These are phyloP conservation scores for Phalloptychus januarius DNA, from an alignment of 2,797 vertebrate species.

Conservation along the genomic window DNA sequence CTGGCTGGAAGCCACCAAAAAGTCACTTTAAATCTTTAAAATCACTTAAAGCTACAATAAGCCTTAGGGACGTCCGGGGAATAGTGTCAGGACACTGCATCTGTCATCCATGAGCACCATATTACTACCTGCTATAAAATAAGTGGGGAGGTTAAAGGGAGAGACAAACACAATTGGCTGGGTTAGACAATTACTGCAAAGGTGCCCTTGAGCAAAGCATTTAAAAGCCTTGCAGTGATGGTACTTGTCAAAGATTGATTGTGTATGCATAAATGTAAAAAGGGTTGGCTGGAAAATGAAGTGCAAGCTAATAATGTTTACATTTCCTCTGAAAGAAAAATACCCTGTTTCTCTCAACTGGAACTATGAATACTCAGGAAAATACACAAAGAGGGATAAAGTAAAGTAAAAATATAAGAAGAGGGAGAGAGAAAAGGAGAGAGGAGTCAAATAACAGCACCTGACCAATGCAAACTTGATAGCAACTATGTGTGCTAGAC, in stretches of 20 bases:
- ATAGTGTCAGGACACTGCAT: constrained; percentile 24
- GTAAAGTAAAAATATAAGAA: background rate
- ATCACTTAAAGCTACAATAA: constrained; percentile 28
- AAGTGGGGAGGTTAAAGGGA: constrained; percentile 8
- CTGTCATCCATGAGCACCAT: constrained; percentile 23
- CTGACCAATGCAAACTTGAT: constrained; percentile 33
- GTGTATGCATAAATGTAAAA: constrained; percentile 13
- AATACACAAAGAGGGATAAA: background rate
- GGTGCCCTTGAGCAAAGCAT: constrained; percentile 41
- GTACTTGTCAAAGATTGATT: constrained; percentile 19
- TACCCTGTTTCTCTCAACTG: background rate
- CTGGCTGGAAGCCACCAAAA: constrained; percentile 11
- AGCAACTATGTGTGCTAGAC: constrained; percentile 22
- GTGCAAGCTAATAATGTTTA: constrained; percentile 9
- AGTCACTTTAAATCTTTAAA: constrained; percentile 27
- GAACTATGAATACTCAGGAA: background rate
- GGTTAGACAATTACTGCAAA: constrained; percentile 32
- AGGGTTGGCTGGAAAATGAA: constrained; percentile 7
- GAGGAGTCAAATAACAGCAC: constrained; percentile 1
- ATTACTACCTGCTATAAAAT: constrained; percentile 36
- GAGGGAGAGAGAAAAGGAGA: too few relatives aligned
- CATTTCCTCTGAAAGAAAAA: background rate
- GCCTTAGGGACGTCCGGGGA: constrained; percentile 15
- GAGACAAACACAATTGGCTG: constrained; percentile 28
- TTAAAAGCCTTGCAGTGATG: constrained; percentile 21